phyloP scores from a whole-genome alignment of 1,140 invertebrate species.

The Mesaphorura yosii region DNA sequence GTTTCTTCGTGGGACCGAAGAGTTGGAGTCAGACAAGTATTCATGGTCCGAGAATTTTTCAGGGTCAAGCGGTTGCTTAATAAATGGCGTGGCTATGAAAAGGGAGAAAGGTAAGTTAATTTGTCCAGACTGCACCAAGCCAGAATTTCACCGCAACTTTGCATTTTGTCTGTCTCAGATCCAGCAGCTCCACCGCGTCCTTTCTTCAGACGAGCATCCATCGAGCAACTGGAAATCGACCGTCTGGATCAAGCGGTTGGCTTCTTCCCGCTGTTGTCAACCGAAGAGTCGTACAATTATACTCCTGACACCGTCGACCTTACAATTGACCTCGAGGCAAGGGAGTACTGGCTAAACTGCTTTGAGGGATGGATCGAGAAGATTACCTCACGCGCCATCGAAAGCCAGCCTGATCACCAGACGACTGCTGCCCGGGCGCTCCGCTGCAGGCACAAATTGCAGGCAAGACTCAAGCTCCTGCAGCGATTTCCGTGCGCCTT shows the following conservation, averaged over 20 bases:
- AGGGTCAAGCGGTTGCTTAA: constrained; percentile 34
- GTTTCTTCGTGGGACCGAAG: constrained; percentile 57
- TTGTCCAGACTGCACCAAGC: no score
- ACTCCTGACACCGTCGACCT: constrained; percentile 82
- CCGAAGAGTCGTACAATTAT: constrained; percentile 55
- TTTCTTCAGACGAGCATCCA: constrained; percentile 27
- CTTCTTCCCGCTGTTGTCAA: constrained; percentile 52
- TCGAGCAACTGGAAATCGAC: constrained; percentile 59
- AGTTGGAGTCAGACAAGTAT: constrained; percentile 47
- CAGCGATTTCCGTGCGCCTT: constrained; percentile 69
- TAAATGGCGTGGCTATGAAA: no score
- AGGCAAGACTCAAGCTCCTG: constrained; percentile 63
- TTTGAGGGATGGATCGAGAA: constrained; percentile 43
- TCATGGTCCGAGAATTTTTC: constrained; percentile 67
- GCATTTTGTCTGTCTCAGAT: neutral
- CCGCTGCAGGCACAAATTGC: constrained; percentile 71
- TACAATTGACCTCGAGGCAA: constrained; percentile 66
- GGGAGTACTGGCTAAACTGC: constrained; percentile 85
- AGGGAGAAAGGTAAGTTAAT: constrained; percentile 9
- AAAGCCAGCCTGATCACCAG: constrained; percentile 57
- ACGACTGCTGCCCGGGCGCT: constrained; percentile 65
- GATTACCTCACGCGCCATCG: constrained; percentile 45
- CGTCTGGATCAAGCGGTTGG: constrained; percentile 48
- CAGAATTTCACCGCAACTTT: no score
- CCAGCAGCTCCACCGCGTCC: neutral